These are phyloP conservation scores for Temnothorax longispinosus DNA, from an alignment of 1,140 invertebrate species.

Conservation along the genomic window DNA sequence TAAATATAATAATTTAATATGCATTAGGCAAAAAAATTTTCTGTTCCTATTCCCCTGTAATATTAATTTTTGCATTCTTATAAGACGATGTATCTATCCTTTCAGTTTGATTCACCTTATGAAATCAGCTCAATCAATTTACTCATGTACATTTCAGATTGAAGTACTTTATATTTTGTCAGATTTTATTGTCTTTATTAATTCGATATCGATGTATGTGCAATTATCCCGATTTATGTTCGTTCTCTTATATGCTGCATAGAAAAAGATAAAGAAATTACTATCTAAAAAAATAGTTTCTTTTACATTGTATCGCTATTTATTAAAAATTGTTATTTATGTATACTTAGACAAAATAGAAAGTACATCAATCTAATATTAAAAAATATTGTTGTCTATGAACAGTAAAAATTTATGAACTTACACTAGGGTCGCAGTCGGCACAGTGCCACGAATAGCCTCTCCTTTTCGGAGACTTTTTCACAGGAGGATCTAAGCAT, in stretches of 20 bases:
- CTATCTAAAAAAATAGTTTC: conserved; percentile 23
- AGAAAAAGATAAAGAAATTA: conserved; percentile 31
- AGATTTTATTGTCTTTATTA: conserved; percentile 44
- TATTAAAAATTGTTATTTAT: conserved; percentile 5
- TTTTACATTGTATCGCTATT: background rate
- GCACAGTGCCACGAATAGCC: conserved; percentile 98
- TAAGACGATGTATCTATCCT: conserved; percentile 15
- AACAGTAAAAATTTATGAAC: conserved; percentile 78
- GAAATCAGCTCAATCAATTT: conserved; percentile 65
- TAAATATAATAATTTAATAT: conserved; percentile 62
- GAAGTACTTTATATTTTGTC: conserved; percentile 71
- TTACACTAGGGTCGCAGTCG: conserved; percentile 96
- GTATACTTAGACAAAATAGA: conserved; percentile 64
- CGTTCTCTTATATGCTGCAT: background rate
- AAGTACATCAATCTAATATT: conserved; percentile 63
- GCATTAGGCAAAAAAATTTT: conserved; percentile 63
- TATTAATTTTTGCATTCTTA: conserved; percentile 58
- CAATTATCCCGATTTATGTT: conserved; percentile 7
- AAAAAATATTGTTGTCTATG: conserved; percentile 21
- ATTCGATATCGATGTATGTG: background rate
- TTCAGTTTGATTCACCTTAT: conserved; percentile 39
- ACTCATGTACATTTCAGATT: conserved; percentile 51
- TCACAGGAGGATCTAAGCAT: conserved; percentile 96
- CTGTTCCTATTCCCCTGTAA: conserved; percentile 66
- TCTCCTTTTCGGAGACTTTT: conserved; percentile 96